phyloP scores from a whole-genome alignment of 2,113 vertebrate species.

The Sporophila hypoxantha region DNA sequence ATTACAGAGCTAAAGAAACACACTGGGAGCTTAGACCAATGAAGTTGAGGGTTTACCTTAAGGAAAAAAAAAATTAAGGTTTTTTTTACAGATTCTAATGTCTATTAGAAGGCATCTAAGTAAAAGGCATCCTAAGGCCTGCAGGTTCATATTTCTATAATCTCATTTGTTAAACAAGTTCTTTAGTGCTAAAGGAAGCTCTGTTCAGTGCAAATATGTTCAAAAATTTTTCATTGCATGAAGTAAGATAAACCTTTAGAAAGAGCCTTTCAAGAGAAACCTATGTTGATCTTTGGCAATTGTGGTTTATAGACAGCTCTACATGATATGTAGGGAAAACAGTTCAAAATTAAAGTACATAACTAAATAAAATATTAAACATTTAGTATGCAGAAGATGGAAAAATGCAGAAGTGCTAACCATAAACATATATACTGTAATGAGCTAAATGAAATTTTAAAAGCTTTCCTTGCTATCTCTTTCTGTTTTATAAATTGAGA shows the following conservation, averaged over 20 bases:
- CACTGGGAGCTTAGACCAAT: background rate
- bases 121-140: background rate
- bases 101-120: background rate
- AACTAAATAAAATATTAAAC: background rate
- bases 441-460: background rate
- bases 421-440: background rate
- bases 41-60: background rate
- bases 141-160: background rate
- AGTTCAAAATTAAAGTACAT: background rate
- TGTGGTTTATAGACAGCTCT: background rate
- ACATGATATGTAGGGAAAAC: background rate
- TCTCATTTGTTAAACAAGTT: background rate
- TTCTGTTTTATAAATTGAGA: background rate
- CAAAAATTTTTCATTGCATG: background rate
- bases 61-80: background rate
- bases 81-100: background rate
- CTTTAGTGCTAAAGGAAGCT: background rate
- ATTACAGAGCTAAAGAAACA: background rate
- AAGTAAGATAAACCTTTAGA: background rate
- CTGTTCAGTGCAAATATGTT: background rate
- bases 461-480: background rate
- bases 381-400: background rate
- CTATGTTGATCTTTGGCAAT: background rate
- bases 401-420: background rate
- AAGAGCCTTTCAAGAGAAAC: background rate